A percentile compares a stretch with the other conserved stretches of the same genome.
phyloP scores from a whole-genome alignment of 2,888 invertebrate species.

The Stenodema calcarata region DNA sequence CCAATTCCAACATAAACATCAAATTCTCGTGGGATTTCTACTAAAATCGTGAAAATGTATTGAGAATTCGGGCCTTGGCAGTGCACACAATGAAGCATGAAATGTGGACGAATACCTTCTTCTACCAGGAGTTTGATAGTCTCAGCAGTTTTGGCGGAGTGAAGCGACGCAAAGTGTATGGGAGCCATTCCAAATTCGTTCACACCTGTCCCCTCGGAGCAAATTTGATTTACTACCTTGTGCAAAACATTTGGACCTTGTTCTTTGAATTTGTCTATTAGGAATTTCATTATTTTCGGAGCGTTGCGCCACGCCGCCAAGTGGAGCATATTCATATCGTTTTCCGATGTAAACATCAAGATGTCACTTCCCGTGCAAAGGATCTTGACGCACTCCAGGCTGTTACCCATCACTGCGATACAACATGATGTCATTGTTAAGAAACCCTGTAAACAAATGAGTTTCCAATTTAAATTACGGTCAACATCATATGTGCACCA shows the following conservation, averaged over 20 bases:
- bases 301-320: constrained; percentile 68
- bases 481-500: too few species aligned
- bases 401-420: constrained; percentile 67
- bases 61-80: too few species aligned
- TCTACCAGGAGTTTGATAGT: constrained; percentile 63
- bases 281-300: constrained; percentile 65
- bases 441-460: neutral
- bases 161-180: constrained; percentile 64
- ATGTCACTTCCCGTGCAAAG: constrained; percentile 64
- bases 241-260: neutral
- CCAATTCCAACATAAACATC: too few species aligned
- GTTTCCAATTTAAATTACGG: neutral
- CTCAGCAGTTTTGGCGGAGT: constrained; percentile 57
- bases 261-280: constrained; percentile 61
- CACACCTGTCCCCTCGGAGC: constrained; percentile 61
- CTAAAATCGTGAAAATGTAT: too few species aligned
- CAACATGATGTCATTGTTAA: constrained; percentile 63
- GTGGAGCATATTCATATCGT: constrained; percentile 68
- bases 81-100: too few species aligned
- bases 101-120: constrained; percentile 52
- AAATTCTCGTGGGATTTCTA: too few species aligned
- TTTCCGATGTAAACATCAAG: constrained; percentile 63
- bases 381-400: constrained; percentile 63
- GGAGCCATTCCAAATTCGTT: constrained; percentile 68
- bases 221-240: constrained; percentile 53